phyloP scores from a whole-genome alignment of 2,888 invertebrate species.

The Agriotes lineatus region DNA sequence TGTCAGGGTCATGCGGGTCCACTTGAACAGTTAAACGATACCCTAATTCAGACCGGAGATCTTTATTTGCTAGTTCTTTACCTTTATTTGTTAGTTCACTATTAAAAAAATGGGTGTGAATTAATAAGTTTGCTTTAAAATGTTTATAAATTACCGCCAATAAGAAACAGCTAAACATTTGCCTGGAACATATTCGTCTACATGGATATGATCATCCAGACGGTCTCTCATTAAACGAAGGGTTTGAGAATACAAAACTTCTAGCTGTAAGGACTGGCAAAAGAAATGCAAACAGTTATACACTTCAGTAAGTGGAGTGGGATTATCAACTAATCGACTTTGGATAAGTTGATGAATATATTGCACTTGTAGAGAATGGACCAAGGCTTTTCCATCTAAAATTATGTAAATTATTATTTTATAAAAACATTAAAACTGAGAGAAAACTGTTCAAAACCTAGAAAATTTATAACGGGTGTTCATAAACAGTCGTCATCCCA shows the following conservation, averaged over 20 bases:
- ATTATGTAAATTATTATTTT: not conserved
- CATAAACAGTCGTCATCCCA: too few relatives aligned
- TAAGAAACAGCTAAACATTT: constrained; percentile 92
- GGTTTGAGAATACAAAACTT: constrained; percentile 90
- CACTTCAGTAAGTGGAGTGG: constrained; percentile 83
- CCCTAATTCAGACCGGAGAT: constrained; percentile 87
- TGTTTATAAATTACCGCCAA: constrained; percentile 78
- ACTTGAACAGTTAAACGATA: constrained; percentile 91
- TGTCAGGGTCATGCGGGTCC: constrained; percentile 83
- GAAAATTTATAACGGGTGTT: too few relatives aligned
- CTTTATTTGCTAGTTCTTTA: constrained; percentile 64
- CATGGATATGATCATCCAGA: constrained; percentile 88
- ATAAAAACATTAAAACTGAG: too few relatives aligned
- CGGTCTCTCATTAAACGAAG: constrained; percentile 89
- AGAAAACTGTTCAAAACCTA: too few relatives aligned
- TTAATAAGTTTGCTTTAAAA: constrained; percentile 2
- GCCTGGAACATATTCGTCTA: constrained; percentile 92
- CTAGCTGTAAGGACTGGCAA: constrained; percentile 94
- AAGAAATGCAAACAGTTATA: constrained; percentile 91
- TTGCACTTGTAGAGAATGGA: constrained; percentile 93
- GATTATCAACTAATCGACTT: constrained; percentile 85
- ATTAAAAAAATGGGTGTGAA: not conserved
- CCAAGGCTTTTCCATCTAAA: constrained; percentile 91
- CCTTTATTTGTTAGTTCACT: constrained; percentile 71
- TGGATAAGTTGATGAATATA: constrained; percentile 96